Evolutionary conservation across 1,140 invertebrate species (phyloP).

Genomic region (Carposina sasakii): DNA sequence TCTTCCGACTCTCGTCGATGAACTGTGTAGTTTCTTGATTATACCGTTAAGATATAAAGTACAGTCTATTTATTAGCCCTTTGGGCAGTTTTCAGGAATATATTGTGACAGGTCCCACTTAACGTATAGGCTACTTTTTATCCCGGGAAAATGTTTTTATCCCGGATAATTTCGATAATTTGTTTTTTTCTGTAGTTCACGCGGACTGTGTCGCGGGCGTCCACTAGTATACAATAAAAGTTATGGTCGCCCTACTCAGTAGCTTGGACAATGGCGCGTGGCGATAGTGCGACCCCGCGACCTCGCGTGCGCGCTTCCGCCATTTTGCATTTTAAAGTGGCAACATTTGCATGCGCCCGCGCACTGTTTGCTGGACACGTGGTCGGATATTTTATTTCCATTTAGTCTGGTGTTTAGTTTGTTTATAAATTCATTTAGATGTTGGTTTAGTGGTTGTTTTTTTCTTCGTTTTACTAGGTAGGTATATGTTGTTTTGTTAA

Average conservation of each 20-base stretch:
- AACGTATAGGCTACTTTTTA: no score
- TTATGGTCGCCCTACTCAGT: conserved; percentile 27
- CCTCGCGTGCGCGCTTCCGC: conserved; percentile 67
- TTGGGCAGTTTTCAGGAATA: no score
- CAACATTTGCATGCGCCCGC: conserved; percentile 41
- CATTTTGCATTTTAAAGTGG: conserved; percentile 68
- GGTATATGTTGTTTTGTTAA: neutral
- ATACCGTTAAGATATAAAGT: no score
- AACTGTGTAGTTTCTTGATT: no score
- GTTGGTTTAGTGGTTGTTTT: neutral
- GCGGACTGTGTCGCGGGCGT: no score
- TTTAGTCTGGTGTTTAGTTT: conserved; percentile 28
- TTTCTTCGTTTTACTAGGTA: neutral
- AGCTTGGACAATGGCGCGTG: conserved; percentile 65
- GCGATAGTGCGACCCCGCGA: conserved; percentile 53
- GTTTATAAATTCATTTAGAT: conserved; percentile 2
- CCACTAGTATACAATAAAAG: no score
- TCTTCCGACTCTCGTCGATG: no score
- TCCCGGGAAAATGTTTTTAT: no score
- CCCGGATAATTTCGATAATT: no score
- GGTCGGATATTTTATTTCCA: conserved; percentile 59
- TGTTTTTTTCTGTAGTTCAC: no score
- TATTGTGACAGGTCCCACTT: no score
- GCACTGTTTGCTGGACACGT: conserved; percentile 58
- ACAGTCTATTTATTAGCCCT: no score